These are phyloP conservation scores for Ylistrum balloti DNA, from an alignment of 1,140 invertebrate genomes.

Conservation along the genomic window DNA sequence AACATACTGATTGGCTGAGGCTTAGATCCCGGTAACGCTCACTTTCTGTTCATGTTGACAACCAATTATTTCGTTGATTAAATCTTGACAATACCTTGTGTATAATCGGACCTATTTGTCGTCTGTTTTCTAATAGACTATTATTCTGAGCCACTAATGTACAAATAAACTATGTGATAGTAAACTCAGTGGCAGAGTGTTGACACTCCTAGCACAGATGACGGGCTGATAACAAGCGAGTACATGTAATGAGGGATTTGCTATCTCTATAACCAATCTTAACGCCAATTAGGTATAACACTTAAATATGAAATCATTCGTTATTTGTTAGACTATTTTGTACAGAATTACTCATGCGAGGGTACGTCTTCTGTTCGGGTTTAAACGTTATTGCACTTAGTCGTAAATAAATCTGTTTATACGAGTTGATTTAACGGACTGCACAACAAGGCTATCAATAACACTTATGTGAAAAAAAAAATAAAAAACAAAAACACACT, in stretches of 20 bases:
- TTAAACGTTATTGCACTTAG: background rate
- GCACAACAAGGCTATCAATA: no score
- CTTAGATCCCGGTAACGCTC: background rate
- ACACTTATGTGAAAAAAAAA: no score
- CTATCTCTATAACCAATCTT: background rate
- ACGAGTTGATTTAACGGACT: no score
- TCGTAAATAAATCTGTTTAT: background rate
- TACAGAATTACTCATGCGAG: background rate
- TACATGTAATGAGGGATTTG: background rate
- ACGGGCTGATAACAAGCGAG: background rate
- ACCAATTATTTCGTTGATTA: slow-evolving; percentile 17
- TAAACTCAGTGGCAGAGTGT: background rate
- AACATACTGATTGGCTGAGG: background rate
- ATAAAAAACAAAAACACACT: no score
- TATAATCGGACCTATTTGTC: background rate
- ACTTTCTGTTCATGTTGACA: background rate
- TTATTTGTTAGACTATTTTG: background rate
- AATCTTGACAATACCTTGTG: background rate
- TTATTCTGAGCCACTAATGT: background rate
- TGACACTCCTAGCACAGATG: background rate
- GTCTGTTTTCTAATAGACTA: background rate
- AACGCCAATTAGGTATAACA: background rate
- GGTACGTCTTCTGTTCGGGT: background rate
- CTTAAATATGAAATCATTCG: background rate
- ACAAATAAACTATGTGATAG: background rate